Percentiles rank a stretch among this genome's conserved stretches.
These are phyloP conservation scores for Enoplosus armatus DNA, from an alignment of 2,797 vertebrate species.

Conservation along the genomic window DNA sequence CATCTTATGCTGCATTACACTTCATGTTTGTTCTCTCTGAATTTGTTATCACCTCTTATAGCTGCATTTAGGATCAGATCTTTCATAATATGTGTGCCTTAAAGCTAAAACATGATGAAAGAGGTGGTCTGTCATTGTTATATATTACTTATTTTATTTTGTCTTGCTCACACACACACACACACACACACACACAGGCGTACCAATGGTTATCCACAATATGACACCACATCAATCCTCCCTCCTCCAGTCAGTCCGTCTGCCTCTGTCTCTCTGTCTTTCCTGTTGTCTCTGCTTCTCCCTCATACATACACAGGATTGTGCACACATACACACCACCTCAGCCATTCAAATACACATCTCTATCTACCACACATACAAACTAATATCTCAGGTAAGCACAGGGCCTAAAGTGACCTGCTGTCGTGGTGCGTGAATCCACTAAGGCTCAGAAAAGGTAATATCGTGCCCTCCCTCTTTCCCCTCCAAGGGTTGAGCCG, in stretches of 20 bases:
- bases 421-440: conserved; percentile 76
- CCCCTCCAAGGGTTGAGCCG: conserved; percentile 68
- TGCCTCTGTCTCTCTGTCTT: conserved; percentile 40
- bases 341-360: conserved; percentile 80
- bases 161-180: conserved; percentile 6
- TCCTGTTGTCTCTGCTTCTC: conserved; percentile 65
- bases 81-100: conserved; percentile 10
- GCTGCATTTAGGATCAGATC: conserved; percentile 6
- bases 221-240: conserved; percentile 60
- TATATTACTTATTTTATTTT: conserved; percentile 21
- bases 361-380: conserved; percentile 79
- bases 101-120: conserved; percentile 31
- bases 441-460: conserved; percentile 81
- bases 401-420: conserved; percentile 83
- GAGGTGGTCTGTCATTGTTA: conserved; percentile 17
- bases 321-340: conserved; percentile 58
- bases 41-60: conserved; percentile 27
- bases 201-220: conserved; percentile 53
- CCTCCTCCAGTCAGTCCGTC: conserved; percentile 25
- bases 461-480: conserved; percentile 75
- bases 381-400: conserved; percentile 85
- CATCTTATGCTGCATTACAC: conserved; percentile 36
- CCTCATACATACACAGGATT: conserved; percentile 69
- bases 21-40: conserved; percentile 27
- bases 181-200: conserved; percentile 2